These are phyloP conservation scores for Sinhomidia bicolor DNA, from an alignment of 2,888 invertebrate species.

Conservation along the genomic window DNA sequence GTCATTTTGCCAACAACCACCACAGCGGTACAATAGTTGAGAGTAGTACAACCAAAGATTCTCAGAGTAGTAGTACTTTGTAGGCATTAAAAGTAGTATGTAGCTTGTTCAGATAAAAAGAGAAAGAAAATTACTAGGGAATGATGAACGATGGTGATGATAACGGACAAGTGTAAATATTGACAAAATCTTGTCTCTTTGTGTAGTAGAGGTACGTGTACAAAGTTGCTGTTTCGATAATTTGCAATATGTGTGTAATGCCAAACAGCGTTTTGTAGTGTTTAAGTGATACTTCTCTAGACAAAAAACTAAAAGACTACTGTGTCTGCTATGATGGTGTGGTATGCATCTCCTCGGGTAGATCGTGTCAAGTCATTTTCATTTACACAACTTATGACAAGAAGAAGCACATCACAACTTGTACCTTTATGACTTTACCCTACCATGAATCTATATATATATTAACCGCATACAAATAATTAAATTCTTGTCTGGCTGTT, in stretches of 20 bases:
- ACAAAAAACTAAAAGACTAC: not conserved
- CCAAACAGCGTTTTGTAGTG: not conserved
- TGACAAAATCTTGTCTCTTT: conserved; percentile 52
- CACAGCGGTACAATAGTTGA: not conserved
- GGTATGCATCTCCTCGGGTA: not conserved
- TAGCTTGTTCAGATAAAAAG: conserved; percentile 14
- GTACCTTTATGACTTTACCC: too few species aligned
- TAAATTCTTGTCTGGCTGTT: too few species aligned
- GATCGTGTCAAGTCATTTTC: conserved; percentile 7
- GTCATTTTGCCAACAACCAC: not conserved
- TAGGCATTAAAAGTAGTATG: not conserved
- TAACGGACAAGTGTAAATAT: conserved; percentile 57
- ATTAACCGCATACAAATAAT: too few species aligned
- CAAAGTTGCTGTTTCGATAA: not conserved
- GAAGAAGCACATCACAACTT: too few species aligned
- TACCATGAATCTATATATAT: too few species aligned
- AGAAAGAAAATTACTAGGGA: not conserved
- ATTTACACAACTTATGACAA: too few species aligned
- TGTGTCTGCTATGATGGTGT: not conserved
- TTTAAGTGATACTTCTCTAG: not conserved
- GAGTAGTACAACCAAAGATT: not conserved
- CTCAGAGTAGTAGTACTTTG: not conserved
- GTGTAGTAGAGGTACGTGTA: not conserved
- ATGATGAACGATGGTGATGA: conserved; percentile 43
- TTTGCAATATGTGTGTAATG: not conserved